A percentile compares a stretch with the other conserved stretches of the same genome.
Conservation (phyloP, 2,888 invertebrate species). For the Athalia rosae region DNA sequence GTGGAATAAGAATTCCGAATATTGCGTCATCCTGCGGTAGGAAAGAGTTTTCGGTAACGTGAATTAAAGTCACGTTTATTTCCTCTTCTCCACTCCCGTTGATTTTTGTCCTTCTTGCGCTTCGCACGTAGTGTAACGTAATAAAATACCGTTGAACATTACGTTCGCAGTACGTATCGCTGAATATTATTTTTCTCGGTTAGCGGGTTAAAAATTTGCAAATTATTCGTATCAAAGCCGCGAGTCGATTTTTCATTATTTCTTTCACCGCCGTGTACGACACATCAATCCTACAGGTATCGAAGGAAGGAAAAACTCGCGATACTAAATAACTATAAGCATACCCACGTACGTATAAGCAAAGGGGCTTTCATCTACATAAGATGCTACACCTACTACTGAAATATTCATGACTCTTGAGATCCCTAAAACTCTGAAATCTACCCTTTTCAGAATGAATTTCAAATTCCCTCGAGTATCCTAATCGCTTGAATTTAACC, state of each 20-base stretch:
- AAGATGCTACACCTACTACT: not conserved
- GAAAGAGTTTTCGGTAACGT: conserved; percentile 24
- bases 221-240: no score
- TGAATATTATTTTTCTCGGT: no score
- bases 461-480: conserved; percentile 23
- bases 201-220: no score
- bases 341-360: no score
- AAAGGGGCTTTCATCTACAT: no score
- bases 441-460: conserved; percentile 37
- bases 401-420: conserved; percentile 29
- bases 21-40: conserved; percentile 14
- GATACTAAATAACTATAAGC: no score
- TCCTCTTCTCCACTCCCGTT: conserved; percentile 7
- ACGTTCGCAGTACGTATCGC: no score
- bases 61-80: conserved; percentile 41
- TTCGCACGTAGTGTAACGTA: not conserved
- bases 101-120: conserved; percentile 6
- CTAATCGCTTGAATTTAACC: conserved; percentile 26
- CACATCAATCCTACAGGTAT: no score
- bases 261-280: no score
- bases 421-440: not conserved
- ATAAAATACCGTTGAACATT: no score
- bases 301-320: no score
- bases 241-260: no score
- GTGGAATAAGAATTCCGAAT: conserved; percentile 8